A percentile compares a stretch with the other conserved stretches of the same genome.
Conservation (phyloP, 2,113 vertebrate species). For the Tonatia bakeri region DNA sequence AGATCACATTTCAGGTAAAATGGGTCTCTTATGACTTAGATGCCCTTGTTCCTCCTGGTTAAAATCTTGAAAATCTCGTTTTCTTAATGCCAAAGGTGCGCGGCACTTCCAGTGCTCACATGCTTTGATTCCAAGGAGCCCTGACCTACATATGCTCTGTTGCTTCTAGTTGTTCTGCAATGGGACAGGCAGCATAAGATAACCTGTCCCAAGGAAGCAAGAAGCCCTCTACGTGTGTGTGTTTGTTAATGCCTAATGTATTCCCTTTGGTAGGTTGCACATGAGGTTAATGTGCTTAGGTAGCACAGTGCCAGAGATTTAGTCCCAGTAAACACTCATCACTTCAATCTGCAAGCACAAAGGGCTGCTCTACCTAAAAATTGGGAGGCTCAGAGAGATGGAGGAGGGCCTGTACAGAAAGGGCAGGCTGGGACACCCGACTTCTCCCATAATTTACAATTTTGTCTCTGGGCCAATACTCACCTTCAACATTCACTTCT, state of each 20-base stretch:
- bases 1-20: not conserved
- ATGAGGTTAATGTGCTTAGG: not conserved
- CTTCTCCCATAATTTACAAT: not conserved
- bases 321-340: not conserved
- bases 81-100: not conserved
- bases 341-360: rapidly evolving
- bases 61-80: not conserved
- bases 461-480: not conserved
- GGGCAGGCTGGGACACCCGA: not conserved
- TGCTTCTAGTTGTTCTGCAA: too few relatives aligned
- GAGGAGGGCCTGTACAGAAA: not conserved
- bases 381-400: not conserved
- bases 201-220: not conserved
- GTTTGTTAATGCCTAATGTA: too few relatives aligned
- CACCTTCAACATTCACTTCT: not conserved
- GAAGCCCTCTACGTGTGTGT: not conserved
- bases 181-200: not conserved
- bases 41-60: not conserved
- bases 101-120: not conserved
- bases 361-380: not conserved
- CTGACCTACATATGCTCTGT: rapidly evolving
- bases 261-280: not conserved
- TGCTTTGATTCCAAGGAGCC: not conserved
- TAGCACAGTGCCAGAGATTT: not conserved
- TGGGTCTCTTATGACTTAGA: rapidly evolving